Base-by-base conservation (phyloP, 2,113 vertebrate species). In the Capricornis sumatraensis region DNA sequence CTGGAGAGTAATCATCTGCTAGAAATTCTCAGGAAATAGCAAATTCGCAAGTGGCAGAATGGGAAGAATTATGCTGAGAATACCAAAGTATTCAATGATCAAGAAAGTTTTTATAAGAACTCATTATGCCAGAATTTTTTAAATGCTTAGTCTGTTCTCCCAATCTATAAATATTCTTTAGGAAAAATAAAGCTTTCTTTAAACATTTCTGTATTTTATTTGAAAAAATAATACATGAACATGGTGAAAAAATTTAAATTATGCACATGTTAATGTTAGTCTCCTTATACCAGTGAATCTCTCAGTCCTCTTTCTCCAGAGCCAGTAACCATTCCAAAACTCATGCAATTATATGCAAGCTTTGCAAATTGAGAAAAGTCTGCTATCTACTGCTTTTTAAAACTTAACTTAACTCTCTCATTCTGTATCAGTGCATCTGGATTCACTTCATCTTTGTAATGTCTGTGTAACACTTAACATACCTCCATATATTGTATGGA, bases 71-170 rank as follows among this genome's bases (percentile, higher is more conserved):
- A 92, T 95, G 23, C 30, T 57, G 94, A 95, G 57, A 57, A 81
- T 17, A 33, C 64, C 2, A 23, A 87, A 43, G 57, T 87, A 92
- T 67, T 92, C 67, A 78, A 45, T 10, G n/a, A 91, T 86, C 64
- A 91, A 45, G 83, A 81, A 67, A 87, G 50, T 92, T 95, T 95
- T 95, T 57, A 25, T 87, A 92, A 67, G 89, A 91, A 55, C 30
- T 40, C 53, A 36, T 85, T 81, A 82, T 52, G 33, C 74, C 74
- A 87, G 50, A 67, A 71, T 19, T 74, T 62, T 50, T 21, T 52
- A 93, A 94, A 87, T 78, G 33, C 13, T 84, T 91, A 95, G 64
- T 91, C 43, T 78, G 6, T 79, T 78, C 9, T 33, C 87, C 47
- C 33, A 90, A 36, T 50, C 6, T 60, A 30, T 92, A 85, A 50